Evolutionary conservation across 1,140 invertebrate species (phyloP), one percentile per base, ranked within the genome.

Genomic region (Bombus consobrinus): DNA sequence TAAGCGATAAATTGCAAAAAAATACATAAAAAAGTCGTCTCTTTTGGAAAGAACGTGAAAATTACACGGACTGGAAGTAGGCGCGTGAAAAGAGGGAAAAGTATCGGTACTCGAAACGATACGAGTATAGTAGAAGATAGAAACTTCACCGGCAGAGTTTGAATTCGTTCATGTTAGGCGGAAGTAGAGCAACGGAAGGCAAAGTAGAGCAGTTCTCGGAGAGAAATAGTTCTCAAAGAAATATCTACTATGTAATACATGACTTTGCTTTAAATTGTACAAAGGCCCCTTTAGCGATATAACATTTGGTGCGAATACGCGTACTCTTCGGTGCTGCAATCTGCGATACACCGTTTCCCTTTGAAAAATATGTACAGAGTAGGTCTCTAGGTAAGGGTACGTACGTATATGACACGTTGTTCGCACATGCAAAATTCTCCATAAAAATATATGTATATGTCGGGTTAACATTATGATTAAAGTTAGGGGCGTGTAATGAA

Each of bases 191-290:
- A 66, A 69, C 79, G 62, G 77, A 79, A 86, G 69, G 73, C 79
- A 77, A 89, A 89, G 87, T 75, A 73, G 80, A 83, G 47, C 84
- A 86, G 85, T 79, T 86, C 69, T 28, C 72, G 84, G 32, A 32
- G 83, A 86, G 77, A 68, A 89, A 89, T 78, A 86, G 84, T 89
- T 80, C 69, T 79, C 87, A 89, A 89, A 89, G 88, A 89, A 81
- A 86, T 88, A 78, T 89, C 79, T 78, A n/a, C 59, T 62, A 81
- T 73, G 84, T 86, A 89, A 89, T 83, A 85, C 81, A 69, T 85
- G 83, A 89, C 87, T 89, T 89, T 89, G 88, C 75, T 84, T 69
- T 81, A 64, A 78, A 89, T 89, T 89, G 87, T 71, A 89, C 87
- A 89, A 89, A 89, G 85, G 79, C 86, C 57, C 87, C 74, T 86